A percentile compares a stretch with the other conserved stretches of the same genome.
Conservation (phyloP, 1,140 invertebrate genomes). For the Ooceraea biroi region DNA sequence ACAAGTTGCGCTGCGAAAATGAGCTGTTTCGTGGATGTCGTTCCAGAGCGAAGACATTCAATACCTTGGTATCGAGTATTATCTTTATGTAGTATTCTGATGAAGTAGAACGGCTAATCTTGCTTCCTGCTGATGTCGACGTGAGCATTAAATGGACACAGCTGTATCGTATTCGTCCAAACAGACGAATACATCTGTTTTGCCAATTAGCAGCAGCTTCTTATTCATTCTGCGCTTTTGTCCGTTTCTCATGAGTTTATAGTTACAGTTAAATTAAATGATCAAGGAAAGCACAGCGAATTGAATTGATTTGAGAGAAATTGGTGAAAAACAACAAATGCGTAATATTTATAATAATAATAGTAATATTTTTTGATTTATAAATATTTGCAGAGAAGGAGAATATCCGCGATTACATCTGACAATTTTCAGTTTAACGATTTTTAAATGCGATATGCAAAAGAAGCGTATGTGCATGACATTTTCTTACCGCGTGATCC, state of each 20-base stretch:
- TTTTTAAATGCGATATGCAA: no score
- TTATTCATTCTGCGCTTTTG: no score
- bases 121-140: not conserved
- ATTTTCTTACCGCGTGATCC: no score
- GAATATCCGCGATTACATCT: no score
- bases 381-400: no score
- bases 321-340: not conserved
- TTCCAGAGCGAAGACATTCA: not conserved
- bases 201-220: not conserved
- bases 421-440: no score
- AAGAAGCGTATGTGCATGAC: no score
- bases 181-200: not conserved
- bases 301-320: not conserved
- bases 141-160: slow-evolving; percentile 9
- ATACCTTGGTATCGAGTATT: slow-evolving; percentile 28
- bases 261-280: no score
- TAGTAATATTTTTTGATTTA: not conserved
- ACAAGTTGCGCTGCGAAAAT: not conserved
- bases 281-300: no score
- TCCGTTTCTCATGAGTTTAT: no score
- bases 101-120: not conserved
- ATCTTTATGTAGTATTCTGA: not conserved
- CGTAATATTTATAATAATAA: no score
- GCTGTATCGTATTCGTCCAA: not conserved
- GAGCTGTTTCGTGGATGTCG: slow-evolving; percentile 18